Evolutionary conservation across 1,140 invertebrate species (phyloP).

Genomic region (Zaprionus capensis): DNA sequence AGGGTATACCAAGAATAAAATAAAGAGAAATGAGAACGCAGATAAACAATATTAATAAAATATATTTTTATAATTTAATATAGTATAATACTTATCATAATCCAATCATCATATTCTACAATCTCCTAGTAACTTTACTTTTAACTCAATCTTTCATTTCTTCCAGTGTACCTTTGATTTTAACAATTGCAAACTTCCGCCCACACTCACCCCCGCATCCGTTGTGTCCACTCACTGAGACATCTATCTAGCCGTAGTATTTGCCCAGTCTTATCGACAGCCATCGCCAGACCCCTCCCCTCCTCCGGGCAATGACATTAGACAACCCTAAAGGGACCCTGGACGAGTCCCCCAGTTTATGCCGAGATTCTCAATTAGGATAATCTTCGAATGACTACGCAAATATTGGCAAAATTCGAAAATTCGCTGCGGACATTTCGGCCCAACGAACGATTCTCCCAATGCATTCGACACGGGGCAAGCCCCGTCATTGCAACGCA

Average conservation of each 20-base stretch:
- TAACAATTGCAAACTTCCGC: conserved; percentile 53
- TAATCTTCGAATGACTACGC: conserved; percentile 82
- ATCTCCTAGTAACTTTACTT: too few relatives aligned
- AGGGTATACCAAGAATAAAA: too few relatives aligned
- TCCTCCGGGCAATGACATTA: conserved; percentile 28
- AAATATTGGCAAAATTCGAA: conserved; percentile 82
- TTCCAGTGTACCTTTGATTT: conserved; percentile 51
- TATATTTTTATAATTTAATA: too few relatives aligned
- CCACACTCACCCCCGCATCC: conserved; percentile 4
- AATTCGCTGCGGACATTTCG: conserved; percentile 65
- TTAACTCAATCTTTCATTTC: background rate
- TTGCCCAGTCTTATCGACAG: conserved; percentile 35
- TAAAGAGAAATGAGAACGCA: too few relatives aligned
- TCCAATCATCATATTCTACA: too few relatives aligned
- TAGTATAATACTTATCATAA: too few relatives aligned
- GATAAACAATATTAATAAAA: too few relatives aligned
- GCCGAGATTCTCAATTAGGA: conserved; percentile 83
- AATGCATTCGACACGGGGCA: conserved; percentile 57
- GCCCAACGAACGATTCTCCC: conserved; percentile 11
- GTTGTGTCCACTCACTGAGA: background rate
- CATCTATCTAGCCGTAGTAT: conserved; percentile 35
- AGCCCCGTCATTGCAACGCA: conserved; percentile 27
- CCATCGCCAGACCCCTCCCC: conserved; percentile 1
- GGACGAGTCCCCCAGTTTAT: conserved; percentile 21
- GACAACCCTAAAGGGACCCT: conserved; percentile 17